These are phyloP conservation scores for Fragum sueziense DNA, from an alignment of 2,888 invertebrate species.

Conservation along the genomic window DNA sequence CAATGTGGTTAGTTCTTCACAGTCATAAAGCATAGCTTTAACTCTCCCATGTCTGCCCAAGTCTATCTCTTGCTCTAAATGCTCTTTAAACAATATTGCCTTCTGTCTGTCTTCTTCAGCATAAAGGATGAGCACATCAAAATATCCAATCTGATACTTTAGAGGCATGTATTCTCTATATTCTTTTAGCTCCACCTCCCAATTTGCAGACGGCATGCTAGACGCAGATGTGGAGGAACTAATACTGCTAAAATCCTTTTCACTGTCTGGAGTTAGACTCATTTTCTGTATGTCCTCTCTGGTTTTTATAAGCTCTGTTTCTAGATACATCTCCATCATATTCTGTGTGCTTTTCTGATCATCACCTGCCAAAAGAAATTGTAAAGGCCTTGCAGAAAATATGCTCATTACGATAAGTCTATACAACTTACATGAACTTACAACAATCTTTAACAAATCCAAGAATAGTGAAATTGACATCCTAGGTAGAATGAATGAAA, in stretches of 20 bases:
- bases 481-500: too few relatives aligned
- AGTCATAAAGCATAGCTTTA: conserved; percentile 64
- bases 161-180: conserved; percentile 57
- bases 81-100: conserved; percentile 60
- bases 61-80: conserved; percentile 61
- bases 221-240: conserved; percentile 22
- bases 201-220: conserved; percentile 29
- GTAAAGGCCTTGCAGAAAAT: too few relatives aligned
- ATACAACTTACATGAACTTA: too few relatives aligned
- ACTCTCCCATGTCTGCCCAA: conserved; percentile 40
- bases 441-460: too few relatives aligned
- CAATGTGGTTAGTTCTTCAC: conserved; percentile 51
- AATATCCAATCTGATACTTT: conserved; percentile 60
- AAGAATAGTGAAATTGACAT: too few relatives aligned
- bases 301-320: neutral
- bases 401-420: too few relatives aligned
- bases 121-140: conserved; percentile 72
- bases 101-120: conserved; percentile 60
- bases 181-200: conserved; percentile 25
- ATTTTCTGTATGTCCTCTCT: neutral
- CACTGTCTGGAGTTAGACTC: neutral
- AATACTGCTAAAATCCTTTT: conserved; percentile 17
- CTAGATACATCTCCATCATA: too few relatives aligned
- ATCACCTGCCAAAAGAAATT: too few relatives aligned
- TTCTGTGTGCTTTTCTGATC: too few relatives aligned